A percentile compares a stretch with the other conserved stretches of the same genome.
Evolutionary conservation across 2,113 vertebrate genomes (phyloP).

Genomic region (Acinonyx jubatus): DNA sequence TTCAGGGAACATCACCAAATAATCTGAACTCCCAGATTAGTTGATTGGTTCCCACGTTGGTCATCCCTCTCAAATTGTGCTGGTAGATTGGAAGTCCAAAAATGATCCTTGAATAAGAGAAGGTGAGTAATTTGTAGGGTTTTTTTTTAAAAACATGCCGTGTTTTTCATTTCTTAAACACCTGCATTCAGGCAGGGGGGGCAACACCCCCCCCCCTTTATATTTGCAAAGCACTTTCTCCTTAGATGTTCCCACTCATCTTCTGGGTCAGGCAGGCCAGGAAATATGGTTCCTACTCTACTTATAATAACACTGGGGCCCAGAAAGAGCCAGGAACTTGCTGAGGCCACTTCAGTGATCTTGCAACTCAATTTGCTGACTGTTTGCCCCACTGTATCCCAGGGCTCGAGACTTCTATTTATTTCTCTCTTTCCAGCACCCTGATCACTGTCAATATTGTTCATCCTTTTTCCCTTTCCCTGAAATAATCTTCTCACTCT

Average conservation of each 20-base stretch:
- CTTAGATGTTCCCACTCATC: not conserved
- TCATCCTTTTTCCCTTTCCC: not conserved
- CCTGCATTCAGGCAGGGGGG: too few relatives aligned
- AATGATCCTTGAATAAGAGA: not conserved
- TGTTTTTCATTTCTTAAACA: not conserved
- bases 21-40: not conserved
- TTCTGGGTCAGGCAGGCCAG: not conserved
- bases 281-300: not conserved
- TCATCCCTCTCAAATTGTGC: not conserved
- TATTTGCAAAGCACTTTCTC: not conserved
- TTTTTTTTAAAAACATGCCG: not conserved
- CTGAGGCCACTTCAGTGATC: not conserved
- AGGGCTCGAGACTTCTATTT: accelerated
- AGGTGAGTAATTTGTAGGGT: not conserved
- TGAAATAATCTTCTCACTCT: not conserved
- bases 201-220: not conserved
- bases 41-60: not conserved
- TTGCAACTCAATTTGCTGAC: not conserved
- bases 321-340: not conserved
- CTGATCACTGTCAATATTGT: not conserved
- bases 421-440: not conserved
- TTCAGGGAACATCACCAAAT: not conserved
- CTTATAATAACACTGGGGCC: not conserved
- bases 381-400: too few relatives aligned
- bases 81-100: not conserved